Base-by-base conservation (phyloP, 2,797 vertebrate genomes). In the Eulemur albifrons region DNA sequence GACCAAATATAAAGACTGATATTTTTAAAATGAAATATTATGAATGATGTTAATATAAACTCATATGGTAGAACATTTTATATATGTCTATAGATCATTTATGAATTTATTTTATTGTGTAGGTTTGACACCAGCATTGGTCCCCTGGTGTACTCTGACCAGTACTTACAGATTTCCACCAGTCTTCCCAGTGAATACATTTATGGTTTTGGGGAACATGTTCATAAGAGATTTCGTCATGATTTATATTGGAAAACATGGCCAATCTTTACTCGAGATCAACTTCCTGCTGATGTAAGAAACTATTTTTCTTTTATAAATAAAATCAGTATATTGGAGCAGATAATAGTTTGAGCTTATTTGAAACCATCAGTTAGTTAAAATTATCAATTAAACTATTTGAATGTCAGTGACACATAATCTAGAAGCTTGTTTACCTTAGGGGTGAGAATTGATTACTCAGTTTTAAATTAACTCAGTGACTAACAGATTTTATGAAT, bases 161-260 rank as follows among this genome's bases (percentile, higher is more conserved):
- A 99, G 97, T 99, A 99, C 96, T 98, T 99, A 54, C 99, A 99
- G 98, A 98, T 99, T 5, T 99, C 99, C n/a, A 99, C 99, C 86
- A 99, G 96, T 96, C 98, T 99, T 27, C 98, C 99, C 38, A 99
- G 99, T 92, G 94, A 98, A 90, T 99, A 99, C 95, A 99, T 99
- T 77, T 99, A 99, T 38, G 99, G 99, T 0, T 88, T 99, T 15
- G 99, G 99, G 11, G 99, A 99, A 93, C 99, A 99, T 2, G 98
- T 99, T 88, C 99, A 99, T 93, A 98, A 98, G 88, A 97, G 98
- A 27, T 99, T 99, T 98, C 99, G 93, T 23, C 99, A 99, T 69
- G 98, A 99, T 11, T 98, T 98, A 5, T 95, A 99, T 95, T 99
- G 99, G 99, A 99, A 96, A 97, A 99, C 99, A 2, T 99, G 99